phyloP scores from a whole-genome alignment of 2,888 invertebrate species.

The Odontocerum albicorne region DNA sequence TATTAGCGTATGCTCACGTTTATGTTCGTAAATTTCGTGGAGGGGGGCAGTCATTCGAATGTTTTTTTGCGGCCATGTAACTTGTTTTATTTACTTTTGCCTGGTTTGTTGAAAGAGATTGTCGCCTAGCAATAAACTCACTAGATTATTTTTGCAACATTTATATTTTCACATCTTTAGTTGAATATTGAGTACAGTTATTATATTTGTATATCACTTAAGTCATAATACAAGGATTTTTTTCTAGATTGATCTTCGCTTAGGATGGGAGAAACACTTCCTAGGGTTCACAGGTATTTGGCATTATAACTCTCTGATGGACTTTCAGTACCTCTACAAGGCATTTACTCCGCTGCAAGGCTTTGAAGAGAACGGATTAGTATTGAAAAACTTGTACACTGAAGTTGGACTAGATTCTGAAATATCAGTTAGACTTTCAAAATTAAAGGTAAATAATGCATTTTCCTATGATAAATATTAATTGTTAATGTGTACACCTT shows the following conservation, averaged over 20 bases:
- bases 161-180: neutral
- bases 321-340: conserved; percentile 78
- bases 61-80: too few species aligned
- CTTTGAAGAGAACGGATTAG: conserved; percentile 75
- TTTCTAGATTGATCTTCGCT: conserved; percentile 67
- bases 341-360: conserved; percentile 77
- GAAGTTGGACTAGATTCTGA: conserved; percentile 67
- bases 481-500: too few species aligned
- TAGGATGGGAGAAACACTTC: conserved; percentile 73
- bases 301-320: conserved; percentile 64
- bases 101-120: too few species aligned
- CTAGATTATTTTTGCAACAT: too few species aligned
- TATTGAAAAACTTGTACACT: conserved; percentile 67
- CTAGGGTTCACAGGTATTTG: conserved; percentile 79
- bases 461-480: too few species aligned
- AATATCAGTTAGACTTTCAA: conserved; percentile 67
- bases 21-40: too few species aligned
- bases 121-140: too few species aligned
- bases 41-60: too few species aligned
- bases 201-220: neutral
- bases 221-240: neutral
- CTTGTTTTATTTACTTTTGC: too few species aligned
- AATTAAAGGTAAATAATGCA: conserved; percentile 59
- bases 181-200: neutral
- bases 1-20: too few species aligned